Conservation (phyloP, 2,113 vertebrate genomes). For the Channa maculata region DNA sequence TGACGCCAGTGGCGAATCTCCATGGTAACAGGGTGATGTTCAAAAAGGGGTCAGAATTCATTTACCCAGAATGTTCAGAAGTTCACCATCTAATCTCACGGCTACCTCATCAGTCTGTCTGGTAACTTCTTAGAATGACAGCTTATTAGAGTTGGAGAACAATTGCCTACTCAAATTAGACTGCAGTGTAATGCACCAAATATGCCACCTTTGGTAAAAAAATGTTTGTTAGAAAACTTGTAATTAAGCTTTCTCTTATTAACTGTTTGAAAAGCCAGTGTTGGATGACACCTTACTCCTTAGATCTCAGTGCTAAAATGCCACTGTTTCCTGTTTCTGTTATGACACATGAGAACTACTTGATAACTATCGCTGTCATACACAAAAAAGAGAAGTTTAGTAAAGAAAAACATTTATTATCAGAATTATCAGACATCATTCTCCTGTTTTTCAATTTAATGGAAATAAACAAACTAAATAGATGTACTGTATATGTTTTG, state of each 20-base stretch:
- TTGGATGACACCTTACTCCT: not conserved
- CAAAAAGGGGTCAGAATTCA: conserved; percentile 42
- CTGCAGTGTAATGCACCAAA: not conserved
- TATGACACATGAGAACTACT: not conserved
- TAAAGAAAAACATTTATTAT: not conserved
- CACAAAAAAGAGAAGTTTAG: not conserved
- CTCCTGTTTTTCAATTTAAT: conserved; percentile 32
- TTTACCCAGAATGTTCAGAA: conserved; percentile 59
- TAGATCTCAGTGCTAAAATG: conserved; percentile 14
- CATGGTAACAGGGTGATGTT: conserved; percentile 77
- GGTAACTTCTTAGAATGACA: conserved; percentile 12
- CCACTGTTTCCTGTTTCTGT: conserved; percentile 33
- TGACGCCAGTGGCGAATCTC: conserved; percentile 52
- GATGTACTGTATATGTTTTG: conserved; percentile 31
- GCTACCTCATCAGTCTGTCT: conserved; percentile 41
- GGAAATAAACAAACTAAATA: not conserved
- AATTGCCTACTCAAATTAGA: conserved; percentile 32
- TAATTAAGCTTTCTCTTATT: not conserved
- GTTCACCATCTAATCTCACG: conserved; percentile 43
- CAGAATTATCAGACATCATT: conserved; percentile 21
- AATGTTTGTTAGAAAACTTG: conserved; percentile 2
- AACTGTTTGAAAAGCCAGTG: too few relatives aligned
- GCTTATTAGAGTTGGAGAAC: not conserved
- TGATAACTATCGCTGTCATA: too few relatives aligned
- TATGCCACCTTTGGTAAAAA: not conserved